Percentiles rank a stretch among this genome's conserved stretches.
phyloP scores from a whole-genome alignment of 37 sponge, comb jelly and placozoan species.

The Crambe crambe region DNA sequence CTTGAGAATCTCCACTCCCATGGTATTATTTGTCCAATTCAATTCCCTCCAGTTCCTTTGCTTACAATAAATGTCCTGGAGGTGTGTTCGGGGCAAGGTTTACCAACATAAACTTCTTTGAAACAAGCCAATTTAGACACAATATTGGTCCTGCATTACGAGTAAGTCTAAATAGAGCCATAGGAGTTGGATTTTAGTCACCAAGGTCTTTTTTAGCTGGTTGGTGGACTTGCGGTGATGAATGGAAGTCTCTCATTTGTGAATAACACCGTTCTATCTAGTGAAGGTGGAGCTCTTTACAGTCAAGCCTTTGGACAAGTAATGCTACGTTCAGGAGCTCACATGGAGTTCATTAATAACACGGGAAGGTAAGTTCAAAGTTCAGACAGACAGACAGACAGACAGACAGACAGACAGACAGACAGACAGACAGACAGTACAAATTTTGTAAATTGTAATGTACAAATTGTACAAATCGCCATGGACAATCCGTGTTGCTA shows the following conservation, averaged over 20 bases:
- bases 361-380: slow-evolving; percentile 48
- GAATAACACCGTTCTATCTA: slow-evolving; percentile 21
- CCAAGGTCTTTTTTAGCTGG: slow-evolving; percentile 19
- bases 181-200: neutral
- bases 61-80: slow-evolving; percentile 23
- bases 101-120: slow-evolving; percentile 35
- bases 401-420: no score
- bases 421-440: neutral
- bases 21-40: no score
- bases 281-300: slow-evolving; percentile 53
- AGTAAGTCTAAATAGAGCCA: slow-evolving; percentile 1
- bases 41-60: slow-evolving; percentile 28
- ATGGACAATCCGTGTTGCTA: no score
- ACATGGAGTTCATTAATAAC: slow-evolving; percentile 62
- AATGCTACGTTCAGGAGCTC: slow-evolving; percentile 7
- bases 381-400: neutral
- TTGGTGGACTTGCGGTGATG: slow-evolving; percentile 32
- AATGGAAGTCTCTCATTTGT: slow-evolving; percentile 39
- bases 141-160: slow-evolving; percentile 55
- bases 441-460: no score
- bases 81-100: slow-evolving; percentile 38
- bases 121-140: slow-evolving; percentile 28
- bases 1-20: no score
- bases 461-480: no score
- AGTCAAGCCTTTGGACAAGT: slow-evolving; percentile 63